phyloP scores from a whole-genome alignment of 2,888 invertebrate genomes.

The Glaucopsyche alexis region DNA sequence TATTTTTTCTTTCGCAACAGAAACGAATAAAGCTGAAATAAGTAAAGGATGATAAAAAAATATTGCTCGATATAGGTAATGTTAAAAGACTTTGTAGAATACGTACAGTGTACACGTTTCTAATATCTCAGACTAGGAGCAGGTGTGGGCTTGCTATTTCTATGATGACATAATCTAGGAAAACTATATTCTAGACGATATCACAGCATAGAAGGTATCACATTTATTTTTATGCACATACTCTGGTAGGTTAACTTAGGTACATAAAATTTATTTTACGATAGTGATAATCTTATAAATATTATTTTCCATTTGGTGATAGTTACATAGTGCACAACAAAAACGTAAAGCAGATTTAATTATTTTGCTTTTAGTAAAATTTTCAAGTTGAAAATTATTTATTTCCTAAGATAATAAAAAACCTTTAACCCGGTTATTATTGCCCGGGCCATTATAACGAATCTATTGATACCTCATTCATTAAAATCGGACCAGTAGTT shows the following conservation, averaged over 20 bases:
- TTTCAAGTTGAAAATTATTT: too few species aligned
- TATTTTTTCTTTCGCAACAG: background rate
- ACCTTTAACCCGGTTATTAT: too few species aligned
- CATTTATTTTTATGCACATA: constrained; percentile 7
- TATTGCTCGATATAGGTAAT: background rate
- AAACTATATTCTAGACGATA: constrained; percentile 19
- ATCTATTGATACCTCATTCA: too few species aligned
- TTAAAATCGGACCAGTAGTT: too few species aligned
- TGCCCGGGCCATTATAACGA: too few species aligned
- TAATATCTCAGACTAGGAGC: constrained; percentile 14
- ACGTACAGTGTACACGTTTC: constrained; percentile 3
- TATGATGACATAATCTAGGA: constrained; percentile 24
- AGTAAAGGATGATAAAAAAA: background rate
- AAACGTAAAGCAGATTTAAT: too few species aligned
- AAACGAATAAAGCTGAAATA: background rate
- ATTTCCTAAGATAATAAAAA: too few species aligned
- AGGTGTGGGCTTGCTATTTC: constrained; percentile 21
- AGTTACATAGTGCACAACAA: too few species aligned
- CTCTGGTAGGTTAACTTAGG: background rate
- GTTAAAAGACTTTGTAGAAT: background rate
- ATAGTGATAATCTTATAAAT: too few species aligned
- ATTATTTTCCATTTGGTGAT: too few species aligned
- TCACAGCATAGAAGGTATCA: background rate
- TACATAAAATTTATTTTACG: too few species aligned
- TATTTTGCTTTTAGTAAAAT: too few species aligned